These are phyloP conservation scores for Marisa cornuarietis DNA, from an alignment of 1,140 invertebrate genomes.

Conservation along the genomic window DNA sequence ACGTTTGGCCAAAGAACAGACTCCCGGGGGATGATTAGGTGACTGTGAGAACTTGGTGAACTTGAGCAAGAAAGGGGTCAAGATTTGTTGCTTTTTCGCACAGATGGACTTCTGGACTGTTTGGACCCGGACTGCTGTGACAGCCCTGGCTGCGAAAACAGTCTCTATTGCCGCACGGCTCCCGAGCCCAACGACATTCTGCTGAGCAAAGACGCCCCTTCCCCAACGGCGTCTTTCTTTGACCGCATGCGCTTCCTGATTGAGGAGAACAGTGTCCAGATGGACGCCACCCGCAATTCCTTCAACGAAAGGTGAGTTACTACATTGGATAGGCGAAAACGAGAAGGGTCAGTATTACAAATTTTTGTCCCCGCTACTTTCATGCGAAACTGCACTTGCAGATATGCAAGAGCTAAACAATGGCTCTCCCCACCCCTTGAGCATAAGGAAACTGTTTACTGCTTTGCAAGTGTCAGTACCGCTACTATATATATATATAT, in stretches of 20 bases:
- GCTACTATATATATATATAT: too few species aligned
- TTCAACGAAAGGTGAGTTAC: slow-evolving; percentile 94
- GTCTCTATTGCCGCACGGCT: slow-evolving; percentile 88
- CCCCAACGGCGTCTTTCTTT: slow-evolving; percentile 96
- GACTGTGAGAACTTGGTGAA: too few species aligned
- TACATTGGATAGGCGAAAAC: too few species aligned
- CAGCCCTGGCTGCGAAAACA: slow-evolving; percentile 78
- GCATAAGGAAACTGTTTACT: too few species aligned
- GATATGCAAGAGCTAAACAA: too few species aligned
- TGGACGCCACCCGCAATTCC: slow-evolving; percentile 90
- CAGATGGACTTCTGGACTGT: slow-evolving; percentile 96
- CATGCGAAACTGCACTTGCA: too few species aligned
- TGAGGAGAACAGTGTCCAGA: slow-evolving; percentile 96
- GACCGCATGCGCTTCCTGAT: slow-evolving; percentile 98
- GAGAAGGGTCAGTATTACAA: too few species aligned
- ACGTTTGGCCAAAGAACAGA: too few species aligned
- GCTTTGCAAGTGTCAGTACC: too few species aligned
- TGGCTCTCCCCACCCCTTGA: too few species aligned
- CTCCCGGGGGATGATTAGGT: too few species aligned
- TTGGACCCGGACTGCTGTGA: slow-evolving; percentile 96
- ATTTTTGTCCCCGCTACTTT: too few species aligned
- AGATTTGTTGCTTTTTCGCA: slow-evolving; percentile 44
- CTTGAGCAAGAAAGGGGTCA: background rate
- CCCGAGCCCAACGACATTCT: slow-evolving; percentile 92
- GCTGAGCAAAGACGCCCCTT: slow-evolving; percentile 90